Base-by-base conservation (phyloP, 1,140 invertebrate genomes). In the Tetragonula clypearis region DNA sequence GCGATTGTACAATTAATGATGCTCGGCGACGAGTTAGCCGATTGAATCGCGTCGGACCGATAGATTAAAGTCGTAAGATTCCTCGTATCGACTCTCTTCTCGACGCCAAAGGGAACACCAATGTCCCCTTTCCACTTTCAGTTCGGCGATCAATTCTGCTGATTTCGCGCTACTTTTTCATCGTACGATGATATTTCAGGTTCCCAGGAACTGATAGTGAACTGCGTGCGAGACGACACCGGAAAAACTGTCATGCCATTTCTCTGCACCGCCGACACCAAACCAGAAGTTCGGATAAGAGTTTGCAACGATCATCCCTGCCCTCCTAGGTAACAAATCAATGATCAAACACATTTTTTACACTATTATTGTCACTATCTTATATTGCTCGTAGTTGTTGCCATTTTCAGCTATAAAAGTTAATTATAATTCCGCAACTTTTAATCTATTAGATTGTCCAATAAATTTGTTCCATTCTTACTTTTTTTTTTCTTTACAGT, bases 251-350 rank as follows among this genome's bases (percentile, higher is more conserved):
- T 98, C 0, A 97, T 97, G 11, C 98, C 97, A 11, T 97, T 97
- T 91, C 96, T 98, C 86, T 99, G 98, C 90, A 96, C 97, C 30
- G 96, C 97, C 0, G 97, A 97, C 81, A 96, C 97, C 0, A 97
- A 98, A 92, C 98, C 98, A 1, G 98, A 99, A 93, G 97, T 97
- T 19, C 95, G 98, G 69, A 97, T 98, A n/a, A 96, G 98, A 85
- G 98, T 98, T 0, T 99, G 98, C 94, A 99, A 99, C 92, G 98
- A 99, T 91, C 97, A 98, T 84, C 97, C 98, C 0, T 99, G 98
- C 93, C 97, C 98, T 17, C 98, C 98, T 0, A 96, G 97, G 95
- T 96, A 93, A 86, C 19, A 15, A 4, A 17, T 60, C 41, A 21
- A n/a, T 14, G 23, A 62, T 62, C 60, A n/a, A n/a, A 62, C 3